Conservation (phyloP, 1,140 invertebrate species). For the Periplaneta americana region DNA sequence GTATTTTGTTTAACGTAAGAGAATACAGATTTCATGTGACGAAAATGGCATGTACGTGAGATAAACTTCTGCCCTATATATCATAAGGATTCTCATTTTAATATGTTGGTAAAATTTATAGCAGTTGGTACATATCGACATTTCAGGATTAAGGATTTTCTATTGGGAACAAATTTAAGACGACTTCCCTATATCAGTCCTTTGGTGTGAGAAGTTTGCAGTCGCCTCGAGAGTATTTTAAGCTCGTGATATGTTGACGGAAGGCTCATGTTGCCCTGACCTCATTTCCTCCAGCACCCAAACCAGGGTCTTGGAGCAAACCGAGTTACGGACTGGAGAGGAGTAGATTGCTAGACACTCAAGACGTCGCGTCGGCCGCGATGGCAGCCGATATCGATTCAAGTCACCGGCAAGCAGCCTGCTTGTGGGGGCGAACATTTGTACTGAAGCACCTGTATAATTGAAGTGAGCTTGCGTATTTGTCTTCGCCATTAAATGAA, state of each 20-base stretch:
- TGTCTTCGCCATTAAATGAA: not conserved
- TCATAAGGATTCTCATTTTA: too few species aligned
- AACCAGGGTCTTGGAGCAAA: not conserved
- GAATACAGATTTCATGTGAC: too few species aligned
- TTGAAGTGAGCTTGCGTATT: not conserved
- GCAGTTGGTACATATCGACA: too few species aligned
- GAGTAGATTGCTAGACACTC: not conserved
- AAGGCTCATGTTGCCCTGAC: not conserved
- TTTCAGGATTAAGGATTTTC: too few species aligned
- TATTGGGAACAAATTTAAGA: too few species aligned
- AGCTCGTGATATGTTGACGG: not conserved
- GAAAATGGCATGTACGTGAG: too few species aligned
- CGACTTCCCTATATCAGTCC: not conserved
- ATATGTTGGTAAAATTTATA: too few species aligned
- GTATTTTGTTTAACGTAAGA: too few species aligned
- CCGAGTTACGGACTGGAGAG: not conserved
- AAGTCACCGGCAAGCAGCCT: not conserved
- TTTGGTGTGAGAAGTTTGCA: not conserved
- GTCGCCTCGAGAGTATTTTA: not conserved
- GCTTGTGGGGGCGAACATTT: not conserved
- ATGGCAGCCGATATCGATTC: too few species aligned
- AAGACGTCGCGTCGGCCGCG: too few species aligned
- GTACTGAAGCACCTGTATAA: not conserved
- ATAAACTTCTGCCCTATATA: too few species aligned
- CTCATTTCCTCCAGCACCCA: not conserved